Conservation (phyloP, 1,140 invertebrate genomes). For the Sogatella furcifera region DNA sequence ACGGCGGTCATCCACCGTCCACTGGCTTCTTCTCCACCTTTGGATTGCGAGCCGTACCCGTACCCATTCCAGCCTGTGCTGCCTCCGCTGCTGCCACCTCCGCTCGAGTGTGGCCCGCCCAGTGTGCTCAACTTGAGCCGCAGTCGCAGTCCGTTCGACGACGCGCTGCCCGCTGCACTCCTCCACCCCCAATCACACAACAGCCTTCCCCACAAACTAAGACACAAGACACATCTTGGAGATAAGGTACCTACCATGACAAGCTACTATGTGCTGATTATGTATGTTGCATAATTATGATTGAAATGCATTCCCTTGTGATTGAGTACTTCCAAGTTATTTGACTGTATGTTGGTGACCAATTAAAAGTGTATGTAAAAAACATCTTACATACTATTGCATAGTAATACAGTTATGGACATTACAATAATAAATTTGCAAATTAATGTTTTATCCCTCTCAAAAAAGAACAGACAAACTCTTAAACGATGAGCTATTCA, state of each 20-base stretch:
- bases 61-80: conserved; percentile 22
- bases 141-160: conserved; percentile 26
- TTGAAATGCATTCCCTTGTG: too few relatives aligned
- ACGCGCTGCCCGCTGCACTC: conserved; percentile 47
- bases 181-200: conserved; percentile 40
- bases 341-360: too few relatives aligned
- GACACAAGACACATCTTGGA: conserved; percentile 83
- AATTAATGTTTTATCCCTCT: too few relatives aligned
- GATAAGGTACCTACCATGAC: conserved; percentile 46
- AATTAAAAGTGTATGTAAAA: too few relatives aligned
- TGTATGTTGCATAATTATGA: too few relatives aligned
- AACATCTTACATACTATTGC: too few relatives aligned
- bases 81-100: conserved; percentile 26
- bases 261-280: too few relatives aligned
- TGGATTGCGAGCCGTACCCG: conserved; percentile 22
- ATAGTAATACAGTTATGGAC: too few relatives aligned
- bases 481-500: too few relatives aligned
- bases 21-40: conserved; percentile 6
- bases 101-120: conserved; percentile 21
- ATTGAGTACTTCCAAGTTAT: too few relatives aligned
- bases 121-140: conserved; percentile 29
- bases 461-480: too few relatives aligned
- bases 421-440: too few relatives aligned
- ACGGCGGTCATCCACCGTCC: conserved; percentile 54
- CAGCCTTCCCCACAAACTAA: conserved; percentile 73